Base-by-base conservation (phyloP, 2,888 invertebrate genomes). In the Rutpela maculata region DNA sequence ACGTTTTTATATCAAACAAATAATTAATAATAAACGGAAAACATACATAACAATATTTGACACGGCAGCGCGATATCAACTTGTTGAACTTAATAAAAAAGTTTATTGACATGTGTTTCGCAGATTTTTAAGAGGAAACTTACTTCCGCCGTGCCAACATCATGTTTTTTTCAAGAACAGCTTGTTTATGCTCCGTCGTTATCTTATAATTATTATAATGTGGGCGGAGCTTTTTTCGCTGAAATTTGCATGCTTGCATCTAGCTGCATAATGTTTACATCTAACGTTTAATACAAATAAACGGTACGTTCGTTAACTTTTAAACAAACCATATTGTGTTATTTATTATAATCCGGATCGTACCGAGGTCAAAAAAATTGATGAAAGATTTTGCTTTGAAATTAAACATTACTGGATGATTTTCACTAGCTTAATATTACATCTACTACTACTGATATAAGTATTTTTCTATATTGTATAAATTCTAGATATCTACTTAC, bases 71-170 rank as follows among this genome's bases (percentile, higher is more conserved):
- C 59, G 59, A 22, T 69, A 18, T 15, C 55, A 15, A 50, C 19
- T 50, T 67, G 67, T 67, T 35, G 69, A 59, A 59, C 59, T 31
- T 59, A 26, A 56, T 22, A 35, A 74, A 76, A 77, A 77, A 76
- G 78, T 77, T 77, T 81, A 75, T 79, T 81, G 77, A 78, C 82
- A 78, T 76, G 74, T 79, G 79, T 78, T 82, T 80, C 79, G 80
- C 82, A 80, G 81, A 82, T 82, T 81, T 82, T 76, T 70, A 68
- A 77, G 74, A 82, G 82, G 82, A 82, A 82, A 78, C 77, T 66
- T 76, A 81, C 82, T 82, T 82, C 82, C 82, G 78, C 56, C 70
- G 75, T 63, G 68, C 72, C 57, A 73, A 78, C 80, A 77, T 66
- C 74, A 71, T 74, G 70, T 77, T 74, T 65, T 75, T 77, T 76